These are phyloP conservation scores for Leptopilina myrica DNA, from an alignment of 2,888 invertebrate genomes.

Conservation along the genomic window DNA sequence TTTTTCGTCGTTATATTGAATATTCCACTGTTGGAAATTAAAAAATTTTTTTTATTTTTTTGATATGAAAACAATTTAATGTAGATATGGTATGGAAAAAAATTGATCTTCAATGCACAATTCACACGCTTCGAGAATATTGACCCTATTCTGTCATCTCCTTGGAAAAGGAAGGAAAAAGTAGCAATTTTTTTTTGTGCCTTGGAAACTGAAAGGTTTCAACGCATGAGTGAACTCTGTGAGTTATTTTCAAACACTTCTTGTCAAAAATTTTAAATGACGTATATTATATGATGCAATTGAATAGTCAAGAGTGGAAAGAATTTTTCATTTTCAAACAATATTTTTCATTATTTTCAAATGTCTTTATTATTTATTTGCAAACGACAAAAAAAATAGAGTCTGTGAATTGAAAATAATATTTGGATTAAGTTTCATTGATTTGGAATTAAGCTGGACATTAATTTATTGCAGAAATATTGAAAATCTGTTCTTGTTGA, in stretches of 20 bases:
- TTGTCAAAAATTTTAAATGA: not conserved
- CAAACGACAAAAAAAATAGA: no score
- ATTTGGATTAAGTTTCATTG: no score
- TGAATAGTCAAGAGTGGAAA: not conserved
- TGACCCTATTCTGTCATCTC: constrained; percentile 37
- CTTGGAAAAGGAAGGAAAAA: not conserved
- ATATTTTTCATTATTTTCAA: not conserved
- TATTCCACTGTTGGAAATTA: constrained; percentile 11
- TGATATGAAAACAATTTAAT: no score
- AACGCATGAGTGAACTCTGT: constrained; percentile 17
- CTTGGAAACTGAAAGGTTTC: constrained; percentile 22
- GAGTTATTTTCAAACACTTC: not conserved
- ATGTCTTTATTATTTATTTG: no score
- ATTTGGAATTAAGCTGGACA: no score
- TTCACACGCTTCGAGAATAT: constrained; percentile 25
- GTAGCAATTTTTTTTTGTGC: not conserved
- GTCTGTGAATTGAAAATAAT: no score
- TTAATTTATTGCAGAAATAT: no score
- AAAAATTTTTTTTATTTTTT: not conserved
- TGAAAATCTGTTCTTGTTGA: no score
- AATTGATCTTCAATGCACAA: constrained; percentile 15
- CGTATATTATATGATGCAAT: not conserved
- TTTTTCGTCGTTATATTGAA: not conserved
- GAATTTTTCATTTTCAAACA: no score
- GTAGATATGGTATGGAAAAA: not conserved